Base-by-base conservation (phyloP, 2,888 invertebrate genomes). In the Harmothoe impar region DNA sequence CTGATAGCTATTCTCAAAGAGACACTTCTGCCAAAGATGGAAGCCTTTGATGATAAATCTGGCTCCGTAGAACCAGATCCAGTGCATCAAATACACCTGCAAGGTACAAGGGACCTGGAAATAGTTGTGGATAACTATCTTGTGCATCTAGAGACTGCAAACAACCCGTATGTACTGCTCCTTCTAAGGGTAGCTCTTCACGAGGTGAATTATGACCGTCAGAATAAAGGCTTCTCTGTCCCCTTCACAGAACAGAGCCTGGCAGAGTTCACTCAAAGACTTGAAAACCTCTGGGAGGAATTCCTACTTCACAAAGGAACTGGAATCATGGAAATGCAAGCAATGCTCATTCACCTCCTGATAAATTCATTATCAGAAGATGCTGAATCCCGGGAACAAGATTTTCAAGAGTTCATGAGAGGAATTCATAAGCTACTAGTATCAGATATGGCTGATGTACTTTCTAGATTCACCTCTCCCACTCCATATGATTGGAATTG, bases 401-500 rank as follows among this genome's bases (percentile, higher is more conserved):
- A 35, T 12, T 81, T 81, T 23, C 33, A 20, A 12, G 81, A 81
- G 20, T 1, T 25, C 10, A 0, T 81, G 43, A 17, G 33, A 7
- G 43, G 81, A 35, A 35, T 81, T 23, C 81, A 81, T 10, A 35
- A 81, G 33, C 20, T 81, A 23, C 10, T 35, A 20, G 20, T 17
- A 0, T 43, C 81, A 5, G 81, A 81, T n/a, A 20, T 81, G 7
- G 15, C 31, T 0, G 15, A 3, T 81, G 23, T 35, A 10, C 35
- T 81, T 23, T 33, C n/a, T 0, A 33, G 33, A 35, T 81, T 35
- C 43, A 43, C 81, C 10, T 20, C 81, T 17, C 5, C 20, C 1
- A 81, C 81, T 12, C 81, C 81, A 20, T 81, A 81, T 35, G 10
- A 81, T 35, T 81, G 81, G 81, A 23, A 81, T 0, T 7, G 33